Evolutionary conservation across 2,888 invertebrate genomes (phyloP).

Genomic region (Ophion costatus): DNA sequence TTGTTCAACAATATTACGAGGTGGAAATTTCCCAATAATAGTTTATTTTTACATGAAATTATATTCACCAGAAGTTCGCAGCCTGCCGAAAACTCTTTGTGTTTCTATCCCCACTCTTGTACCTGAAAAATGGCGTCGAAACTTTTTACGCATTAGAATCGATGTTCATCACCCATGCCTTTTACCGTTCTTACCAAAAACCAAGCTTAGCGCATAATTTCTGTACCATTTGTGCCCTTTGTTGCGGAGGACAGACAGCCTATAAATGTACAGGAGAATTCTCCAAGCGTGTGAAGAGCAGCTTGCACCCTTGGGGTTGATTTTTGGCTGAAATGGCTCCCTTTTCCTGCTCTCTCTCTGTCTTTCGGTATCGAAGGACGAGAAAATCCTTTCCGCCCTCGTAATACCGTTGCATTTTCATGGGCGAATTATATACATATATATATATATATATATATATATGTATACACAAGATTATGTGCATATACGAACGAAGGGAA

Average conservation of each 20-base stretch:
- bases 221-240: not conserved
- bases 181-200: not conserved
- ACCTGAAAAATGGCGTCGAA: no score
- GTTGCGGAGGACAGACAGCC: not conserved
- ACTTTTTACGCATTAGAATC: not conserved
- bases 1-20: no score
- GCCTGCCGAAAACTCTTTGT: no score
- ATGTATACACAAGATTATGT: conserved; percentile 11
- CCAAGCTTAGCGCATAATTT: not conserved
- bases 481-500: conserved; percentile 35
- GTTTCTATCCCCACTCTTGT: no score
- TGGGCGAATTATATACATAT: conserved; percentile 21
- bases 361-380: conserved; percentile 63
- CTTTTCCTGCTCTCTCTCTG: conserved; percentile 56
- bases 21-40: no score
- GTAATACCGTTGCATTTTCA: conserved; percentile 58
- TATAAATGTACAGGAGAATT: not conserved
- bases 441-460: not conserved
- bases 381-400: conserved; percentile 66
- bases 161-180: not conserved
- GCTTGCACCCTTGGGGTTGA: conserved; percentile 50
- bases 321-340: conserved; percentile 28
- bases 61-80: no score
- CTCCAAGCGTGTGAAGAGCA: not conserved
- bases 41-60: no score